Evolutionary conservation across 2,888 invertebrate genomes (phyloP), one percentile per base, ranked within the genome.

Genomic region (Baronia brevicornis): DNA sequence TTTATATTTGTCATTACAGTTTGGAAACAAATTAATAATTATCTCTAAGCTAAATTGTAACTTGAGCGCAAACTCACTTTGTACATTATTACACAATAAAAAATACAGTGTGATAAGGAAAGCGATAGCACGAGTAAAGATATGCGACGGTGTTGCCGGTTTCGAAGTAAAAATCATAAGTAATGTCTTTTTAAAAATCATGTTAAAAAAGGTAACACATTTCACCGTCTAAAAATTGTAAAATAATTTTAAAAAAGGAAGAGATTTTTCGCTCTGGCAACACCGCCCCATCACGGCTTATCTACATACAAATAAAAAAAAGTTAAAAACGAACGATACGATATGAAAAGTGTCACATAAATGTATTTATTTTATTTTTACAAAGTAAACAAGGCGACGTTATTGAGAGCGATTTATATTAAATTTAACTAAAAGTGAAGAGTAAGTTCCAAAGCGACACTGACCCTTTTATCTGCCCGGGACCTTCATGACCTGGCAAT

Each of bases 11-110:
- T 57, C 54, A 54, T 54, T 54, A 47, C 42, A 48, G 46, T 49
- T 54, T 56, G 53, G 60, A 64, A 59, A 44, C n/a, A n/a, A 48
- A 58, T 48, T 53, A 56, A 62, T 51, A 57, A 55, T 64, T 60
- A 69, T 53, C 52, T 62, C 71, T 77, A 79, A 69, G 62, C 77
- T 79, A 79, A 65, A 52, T 72, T 71, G 73, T 74, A 73, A 63
- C 58, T 68, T 78, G 84, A 82, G 82, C 82, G 69, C 54, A 54
- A 69, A 78, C 80, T 72, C 82, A 70, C 73, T 82, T 82, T 82
- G 82, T 82, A 82, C 84, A 82, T 71, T 74, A 73, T 75, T 71
- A 78, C 70, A 71, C 56, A 63, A 60, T 70, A 66, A 65, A 57
- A 71, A 69, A 72, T 62, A 64, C 61, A 65, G 61, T 65, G 62